Base-by-base conservation (phyloP, 1,140 invertebrate species). In the Drosophila pachea region DNA sequence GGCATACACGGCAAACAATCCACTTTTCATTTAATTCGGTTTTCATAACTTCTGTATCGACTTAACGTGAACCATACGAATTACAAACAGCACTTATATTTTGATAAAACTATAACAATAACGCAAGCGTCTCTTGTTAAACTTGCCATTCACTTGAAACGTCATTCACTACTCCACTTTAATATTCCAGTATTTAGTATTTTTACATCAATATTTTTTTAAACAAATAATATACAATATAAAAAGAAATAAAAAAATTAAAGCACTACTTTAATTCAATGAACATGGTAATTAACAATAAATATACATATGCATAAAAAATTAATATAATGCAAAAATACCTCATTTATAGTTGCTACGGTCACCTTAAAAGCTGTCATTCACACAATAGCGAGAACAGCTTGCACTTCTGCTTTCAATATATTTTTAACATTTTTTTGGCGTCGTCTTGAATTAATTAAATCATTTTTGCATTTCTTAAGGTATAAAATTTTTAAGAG, bases 1-100 rank as follows among this genome's bases (percentile, higher is more conserved):
- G 74, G 84, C 91, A 92, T 47, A 92, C 91, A 52, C 91, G 89
- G 68, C 91, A 92, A 29, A 91, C 91, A 87, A 91, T 90, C 91
- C 91, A 92, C 88, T 91, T 89, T 68, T 92, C 74, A 52, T 73
- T 77, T 35, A 72, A 48, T 35, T 81, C 81, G 4, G 77, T 79
- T 68, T 70, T 83, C 79, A 83, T 83, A 48, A 62, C 69, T 71
- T 60, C 14, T 55, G 33, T 35, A 8, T 36, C 8, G 43, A 38
- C 22, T 52, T 52, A 12, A 59, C 31, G 50, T 33, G 32, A 68
- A 36, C 36, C 58, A 49, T 33, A 22, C 12, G 32, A 62, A 67
- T 68, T 68, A 42, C 29, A 63, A 59, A 16, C 12, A 29, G 11
- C 65, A 50, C 47, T 50, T 47, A 32, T 55, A 22, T 71, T 38